A percentile compares a stretch with the other conserved stretches of the same genome.
Conservation (phyloP, 2,113 vertebrate genomes). For the Psittacus erithacus region DNA sequence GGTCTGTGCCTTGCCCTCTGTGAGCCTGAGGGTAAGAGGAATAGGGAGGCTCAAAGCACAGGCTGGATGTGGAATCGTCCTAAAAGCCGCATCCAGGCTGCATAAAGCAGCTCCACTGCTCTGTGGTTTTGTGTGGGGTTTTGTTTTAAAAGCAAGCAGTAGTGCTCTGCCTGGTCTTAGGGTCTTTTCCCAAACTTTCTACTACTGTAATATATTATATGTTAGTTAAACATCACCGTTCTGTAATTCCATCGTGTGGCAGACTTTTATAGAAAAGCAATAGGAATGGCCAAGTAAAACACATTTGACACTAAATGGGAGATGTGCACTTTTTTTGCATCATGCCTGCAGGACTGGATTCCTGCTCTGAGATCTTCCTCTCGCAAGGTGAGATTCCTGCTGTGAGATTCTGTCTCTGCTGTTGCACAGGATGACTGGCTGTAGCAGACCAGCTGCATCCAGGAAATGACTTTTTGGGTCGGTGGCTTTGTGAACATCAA, state of each 20-base stretch:
- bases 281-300: neutral
- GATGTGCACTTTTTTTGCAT: no score
- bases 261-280: neutral
- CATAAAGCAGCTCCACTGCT: neutral
- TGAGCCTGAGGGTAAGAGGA: neutral
- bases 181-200: neutral
- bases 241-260: neutral
- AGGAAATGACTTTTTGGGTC: no score
- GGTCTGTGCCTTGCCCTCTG: neutral
- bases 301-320: neutral
- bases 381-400: no score
- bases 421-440: no score
- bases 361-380: no score
- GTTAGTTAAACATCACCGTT: neutral
- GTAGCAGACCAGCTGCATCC: no score
- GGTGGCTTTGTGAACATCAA: no score
- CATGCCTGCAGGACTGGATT: no score
- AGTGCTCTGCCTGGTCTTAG: neutral
- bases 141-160: neutral
- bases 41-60: neutral
- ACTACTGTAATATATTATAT: neutral
- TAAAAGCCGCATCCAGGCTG: neutral
- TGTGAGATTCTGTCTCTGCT: no score
- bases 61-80: neutral
- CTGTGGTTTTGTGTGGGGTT: neutral